Conservation (phyloP, 2,888 invertebrate species). For the Drosophila peninsularis region DNA sequence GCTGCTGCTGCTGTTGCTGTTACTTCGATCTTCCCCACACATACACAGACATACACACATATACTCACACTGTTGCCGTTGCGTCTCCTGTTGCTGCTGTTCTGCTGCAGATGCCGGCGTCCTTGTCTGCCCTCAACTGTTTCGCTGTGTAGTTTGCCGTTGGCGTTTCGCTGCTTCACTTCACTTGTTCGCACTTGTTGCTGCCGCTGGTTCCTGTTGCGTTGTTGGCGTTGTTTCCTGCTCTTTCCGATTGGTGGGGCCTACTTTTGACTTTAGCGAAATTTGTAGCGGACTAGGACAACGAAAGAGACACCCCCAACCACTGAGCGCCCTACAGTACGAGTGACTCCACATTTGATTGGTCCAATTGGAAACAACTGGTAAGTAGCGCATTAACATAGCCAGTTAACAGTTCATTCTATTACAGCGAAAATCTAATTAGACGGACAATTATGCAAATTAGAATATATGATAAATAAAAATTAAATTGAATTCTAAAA, state of each 20-base stretch:
- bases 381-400: constrained; percentile 23
- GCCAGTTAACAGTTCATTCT: constrained; percentile 24
- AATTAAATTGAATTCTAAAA: not conserved
- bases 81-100: constrained; percentile 28
- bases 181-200: constrained; percentile 58
- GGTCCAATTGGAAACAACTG: constrained; percentile 3
- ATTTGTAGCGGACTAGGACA: constrained; percentile 53
- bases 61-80: constrained; percentile 36
- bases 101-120: constrained; percentile 32
- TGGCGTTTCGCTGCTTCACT: constrained; percentile 62
- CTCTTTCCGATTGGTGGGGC: constrained; percentile 57
- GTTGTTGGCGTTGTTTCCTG: constrained; percentile 63
- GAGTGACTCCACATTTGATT: not conserved
- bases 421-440: constrained; percentile 24
- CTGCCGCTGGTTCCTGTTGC: constrained; percentile 50
- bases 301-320: not conserved
- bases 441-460: not conserved
- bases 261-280: constrained; percentile 72
- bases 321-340: not conserved
- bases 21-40: constrained; percentile 47
- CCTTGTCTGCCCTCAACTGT: constrained; percentile 31
- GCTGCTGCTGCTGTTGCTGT: constrained; percentile 54
- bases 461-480: not conserved
- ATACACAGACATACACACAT: not conserved
- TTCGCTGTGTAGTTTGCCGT: constrained; percentile 57